Conservation (phyloP, 2,113 vertebrate genomes). For the Drymodes brunneopygia region DNA sequence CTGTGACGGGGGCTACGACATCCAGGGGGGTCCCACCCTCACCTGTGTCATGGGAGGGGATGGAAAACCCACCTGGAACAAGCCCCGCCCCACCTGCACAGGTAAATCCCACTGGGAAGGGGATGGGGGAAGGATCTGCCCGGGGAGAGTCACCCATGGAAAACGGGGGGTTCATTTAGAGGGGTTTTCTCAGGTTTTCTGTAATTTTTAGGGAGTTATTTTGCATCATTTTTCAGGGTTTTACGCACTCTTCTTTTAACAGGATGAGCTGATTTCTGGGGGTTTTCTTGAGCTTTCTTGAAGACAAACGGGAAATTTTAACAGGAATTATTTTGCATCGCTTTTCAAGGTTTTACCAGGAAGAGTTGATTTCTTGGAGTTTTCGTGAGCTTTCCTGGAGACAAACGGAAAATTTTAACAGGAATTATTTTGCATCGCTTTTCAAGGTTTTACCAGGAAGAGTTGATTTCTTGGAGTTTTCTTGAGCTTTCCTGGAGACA, state of each 20-base stretch:
- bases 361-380: background rate
- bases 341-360: background rate
- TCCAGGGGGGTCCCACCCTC: slow-evolving; percentile 86
- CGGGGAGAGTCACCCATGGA: rapidly evolving
- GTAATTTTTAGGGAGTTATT: rapidly evolving
- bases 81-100: slow-evolving; percentile 88
- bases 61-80: slow-evolving; percentile 92
- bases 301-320: background rate
- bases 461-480: background rate
- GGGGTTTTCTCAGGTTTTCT: rapidly evolving
- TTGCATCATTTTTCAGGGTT: rapidly evolving
- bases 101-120: slow-evolving; percentile 58
- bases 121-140: rapidly evolving
- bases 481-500: background rate
- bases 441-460: background rate
- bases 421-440: rapidly evolving
- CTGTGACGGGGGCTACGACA: slow-evolving; percentile 91
- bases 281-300: background rate
- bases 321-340: rapidly evolving
- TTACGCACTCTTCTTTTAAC: background rate
- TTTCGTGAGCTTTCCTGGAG: background rate
- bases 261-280: background rate
- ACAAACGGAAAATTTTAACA: background rate
- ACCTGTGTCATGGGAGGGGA: slow-evolving; percentile 91
- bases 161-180: rapidly evolving